Base-by-base conservation (phyloP, 2,888 invertebrate genomes). In the Papilio protenor region DNA sequence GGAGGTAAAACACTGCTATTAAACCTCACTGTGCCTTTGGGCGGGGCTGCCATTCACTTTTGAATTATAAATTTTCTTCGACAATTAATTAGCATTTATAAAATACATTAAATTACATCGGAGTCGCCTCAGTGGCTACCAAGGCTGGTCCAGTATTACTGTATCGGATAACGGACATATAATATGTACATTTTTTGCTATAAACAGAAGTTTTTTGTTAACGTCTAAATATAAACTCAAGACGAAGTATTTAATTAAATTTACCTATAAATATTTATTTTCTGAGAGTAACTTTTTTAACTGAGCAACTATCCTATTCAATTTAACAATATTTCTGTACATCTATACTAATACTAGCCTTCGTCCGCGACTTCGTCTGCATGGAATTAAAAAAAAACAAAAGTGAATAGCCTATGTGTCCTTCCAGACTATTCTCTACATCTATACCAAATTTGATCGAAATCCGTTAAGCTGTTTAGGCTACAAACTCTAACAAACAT, bases 111-210 rank as follows among this genome's bases (percentile, higher is more conserved):
- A 8, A 59, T 59, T 27, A 21, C 23, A 21, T 27, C 14, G 2
- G 21, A 8, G 45, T 18, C 75, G 69, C 69, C 45, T 18, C 57
- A 75, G 16, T 69, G 55, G 16, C 40, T 55, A 40, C 33, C 61
- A 73, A 69, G 75, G 55, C 40, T 45, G 5, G 40, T 52, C 18
- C 21, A 4, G 40, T 49, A 64, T 27, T 47, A 10, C 14, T 14
- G n/a, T 75, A 75, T 75, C 27, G 23, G 27, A 57, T 75, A 52
- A 55, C 52, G 33, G 27, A 33, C 33, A 64, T 33, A 27, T 33
- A 14, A 16, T 52, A 59, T 59, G n/a, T 55, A 5, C 23, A 5
- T 16, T 27, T 64, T 64, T 64, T 33, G 1, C 18, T 64, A 21
- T 33, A 33, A 64, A 33, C 16, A 23, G 2, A 1, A 12, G 12